Conservation (phyloP, 2,797 vertebrate species). For the Megaceryle alcyon region DNA sequence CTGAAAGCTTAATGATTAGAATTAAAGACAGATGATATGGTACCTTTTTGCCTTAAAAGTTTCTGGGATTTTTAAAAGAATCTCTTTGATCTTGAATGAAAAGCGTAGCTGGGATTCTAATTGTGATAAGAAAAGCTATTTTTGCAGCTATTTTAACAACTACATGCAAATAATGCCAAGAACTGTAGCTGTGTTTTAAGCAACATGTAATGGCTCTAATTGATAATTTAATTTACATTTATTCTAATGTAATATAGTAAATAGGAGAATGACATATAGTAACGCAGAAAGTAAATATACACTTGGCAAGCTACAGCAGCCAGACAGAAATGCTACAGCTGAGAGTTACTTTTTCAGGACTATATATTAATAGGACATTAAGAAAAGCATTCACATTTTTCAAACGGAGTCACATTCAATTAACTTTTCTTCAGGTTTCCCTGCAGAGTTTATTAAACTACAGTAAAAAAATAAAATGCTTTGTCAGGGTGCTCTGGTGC, state of each 20-base stretch:
- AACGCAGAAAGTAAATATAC: neutral
- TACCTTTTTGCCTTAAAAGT: neutral
- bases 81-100: neutral
- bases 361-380: neutral
- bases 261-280: constrained; percentile 27
- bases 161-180: constrained; percentile 42
- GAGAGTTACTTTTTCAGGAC: neutral
- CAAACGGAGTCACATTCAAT: neutral
- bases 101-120: neutral
- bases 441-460: neutral
- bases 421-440: neutral
- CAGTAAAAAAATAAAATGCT: neutral
- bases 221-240: constrained; percentile 58
- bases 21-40: neutral
- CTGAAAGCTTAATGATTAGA: neutral
- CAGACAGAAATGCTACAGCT: neutral
- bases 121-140: neutral
- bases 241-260: constrained; percentile 30
- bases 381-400: neutral
- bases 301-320: neutral
- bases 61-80: neutral
- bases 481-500: neutral
- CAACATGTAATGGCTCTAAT: constrained; percentile 19
- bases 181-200: constrained; percentile 53
- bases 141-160: constrained; percentile 35